Base-by-base conservation (phyloP, 53 echinoderm and acorn worm species). In the Zoroaster sp. region DNA sequence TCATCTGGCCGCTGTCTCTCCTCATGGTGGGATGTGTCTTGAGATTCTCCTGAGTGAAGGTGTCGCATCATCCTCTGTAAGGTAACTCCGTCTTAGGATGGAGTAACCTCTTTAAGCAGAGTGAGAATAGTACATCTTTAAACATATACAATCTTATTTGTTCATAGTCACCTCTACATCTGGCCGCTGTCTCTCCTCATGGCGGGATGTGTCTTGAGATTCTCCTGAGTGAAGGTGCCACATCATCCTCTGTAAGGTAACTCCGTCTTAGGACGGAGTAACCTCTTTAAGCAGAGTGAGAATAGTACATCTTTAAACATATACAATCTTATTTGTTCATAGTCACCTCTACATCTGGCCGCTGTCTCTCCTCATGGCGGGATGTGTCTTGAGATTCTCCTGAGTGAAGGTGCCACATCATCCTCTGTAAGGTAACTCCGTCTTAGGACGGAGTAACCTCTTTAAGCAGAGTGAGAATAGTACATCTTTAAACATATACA, bases 291-390 rank as follows among this genome's bases (percentile, higher is more conserved):
- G n/a, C n/a, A n/a, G n/a, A n/a, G n/a, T n/a, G n/a, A n/a, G n/a
- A n/a, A n/a, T n/a, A n/a, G n/a, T n/a, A n/a, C n/a, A n/a, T n/a
- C n/a, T n/a, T n/a, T n/a, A n/a, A n/a, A n/a, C n/a, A n/a, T n/a
- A n/a, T n/a, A n/a, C n/a, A n/a, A n/a, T n/a, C n/a, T n/a, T n/a
- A 43, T 71, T 38, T 20, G 66, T 42, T 28, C 42, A n/a, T 88
- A 96, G 97, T 93, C 94, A 35, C 93, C 95, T 17, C 86, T 97
- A 4, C 95, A 97, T 77, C 91, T 97, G 42, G 97, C 97, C 12
- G 95, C 95, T 32, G 97, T 95, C 5, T 98, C 98, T 4, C 95
- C 98, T 31, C 98, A 98, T 37, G 98, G 98, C 35, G 98, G 95
- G 55, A 89, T 94, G 92, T 95, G 95, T 54, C 93, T 98, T 42